Evolutionary conservation across 53 echinoderm and acorn worm genomes (phyloP).

Genomic region (Luidia sarsii): DNA sequence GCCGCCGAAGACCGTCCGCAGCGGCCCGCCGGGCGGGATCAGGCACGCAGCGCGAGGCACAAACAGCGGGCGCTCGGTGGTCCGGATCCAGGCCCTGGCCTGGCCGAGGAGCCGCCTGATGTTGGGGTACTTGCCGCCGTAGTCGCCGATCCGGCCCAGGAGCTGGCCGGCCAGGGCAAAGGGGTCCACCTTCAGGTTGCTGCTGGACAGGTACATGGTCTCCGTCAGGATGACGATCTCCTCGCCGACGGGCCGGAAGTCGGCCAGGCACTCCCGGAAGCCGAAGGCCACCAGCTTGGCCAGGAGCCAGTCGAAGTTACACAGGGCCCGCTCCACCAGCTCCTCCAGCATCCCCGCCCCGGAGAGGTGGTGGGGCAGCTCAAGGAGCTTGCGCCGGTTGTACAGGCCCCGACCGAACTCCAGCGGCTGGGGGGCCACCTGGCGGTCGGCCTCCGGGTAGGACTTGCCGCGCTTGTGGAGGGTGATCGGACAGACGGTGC

Average conservation of each 20-base stretch:
- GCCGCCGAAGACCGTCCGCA: constrained; percentile 79
- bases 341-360: constrained; percentile 52
- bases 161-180: constrained; percentile 82
- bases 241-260: constrained; percentile 53
- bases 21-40: constrained; percentile 85
- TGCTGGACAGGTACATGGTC: constrained; percentile 75
- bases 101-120: constrained; percentile 55
- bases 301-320: constrained; percentile 81
- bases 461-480: constrained; percentile 59
- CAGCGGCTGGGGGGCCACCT: constrained; percentile 80
- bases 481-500: constrained; percentile 63
- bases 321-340: constrained; percentile 64
- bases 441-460: constrained; percentile 74
- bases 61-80: constrained; percentile 54
- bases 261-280: constrained; percentile 74
- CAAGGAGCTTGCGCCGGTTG: constrained; percentile 79
- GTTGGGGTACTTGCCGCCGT: constrained; percentile 40
- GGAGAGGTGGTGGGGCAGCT: constrained; percentile 71
- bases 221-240: constrained; percentile 65
- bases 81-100: constrained; percentile 63
- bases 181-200: constrained; percentile 81
- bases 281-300: constrained; percentile 72
- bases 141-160: constrained; percentile 70
- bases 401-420: constrained; percentile 73
- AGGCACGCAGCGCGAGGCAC: constrained; percentile 76